A percentile compares a stretch with the other conserved stretches of the same genome.
Evolutionary conservation across 1,140 invertebrate genomes (phyloP).

Genomic region (Ceratina japonica): DNA sequence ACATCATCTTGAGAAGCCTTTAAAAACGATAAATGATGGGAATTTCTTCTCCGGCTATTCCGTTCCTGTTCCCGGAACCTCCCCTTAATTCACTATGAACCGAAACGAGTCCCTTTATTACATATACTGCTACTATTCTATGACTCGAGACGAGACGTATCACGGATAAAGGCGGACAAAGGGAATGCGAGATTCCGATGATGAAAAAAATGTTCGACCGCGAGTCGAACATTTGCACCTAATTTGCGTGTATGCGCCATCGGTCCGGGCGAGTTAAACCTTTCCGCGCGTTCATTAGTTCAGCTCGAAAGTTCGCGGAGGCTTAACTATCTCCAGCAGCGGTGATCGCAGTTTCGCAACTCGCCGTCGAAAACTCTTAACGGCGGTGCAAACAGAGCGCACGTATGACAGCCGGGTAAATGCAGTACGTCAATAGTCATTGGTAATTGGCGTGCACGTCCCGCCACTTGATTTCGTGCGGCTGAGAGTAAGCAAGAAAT

Average conservation of each 20-base stretch:
- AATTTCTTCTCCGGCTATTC: not conserved
- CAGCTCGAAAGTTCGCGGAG: conserved; percentile 4
- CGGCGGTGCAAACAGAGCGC: conserved; percentile 9
- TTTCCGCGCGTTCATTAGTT: conserved; percentile 3
- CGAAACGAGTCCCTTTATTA: no score
- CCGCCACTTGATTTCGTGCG: conserved; percentile 24
- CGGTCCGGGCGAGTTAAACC: not conserved
- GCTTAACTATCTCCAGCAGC: not conserved
- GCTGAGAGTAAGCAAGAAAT: conserved; percentile 54
- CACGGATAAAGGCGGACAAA: no score
- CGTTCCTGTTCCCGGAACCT: no score
- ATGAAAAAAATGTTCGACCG: not conserved
- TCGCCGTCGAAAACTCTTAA: conserved; percentile 34
- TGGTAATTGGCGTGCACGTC: conserved; percentile 39
- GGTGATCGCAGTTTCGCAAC: conserved; percentile 8
- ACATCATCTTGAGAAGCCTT: not conserved
- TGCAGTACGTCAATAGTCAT: conserved; percentile 55
- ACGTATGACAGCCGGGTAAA: conserved; percentile 39
- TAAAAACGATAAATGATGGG: not conserved
- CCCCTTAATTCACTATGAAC: no score
- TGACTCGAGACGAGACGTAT: no score
- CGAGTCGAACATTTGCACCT: not conserved
- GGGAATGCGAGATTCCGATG: no score
- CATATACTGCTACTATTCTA: no score
- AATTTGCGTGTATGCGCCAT: not conserved